These are phyloP conservation scores for Leucopternis melanops DNA, from an alignment of 2,113 vertebrate species.

Conservation along the genomic window DNA sequence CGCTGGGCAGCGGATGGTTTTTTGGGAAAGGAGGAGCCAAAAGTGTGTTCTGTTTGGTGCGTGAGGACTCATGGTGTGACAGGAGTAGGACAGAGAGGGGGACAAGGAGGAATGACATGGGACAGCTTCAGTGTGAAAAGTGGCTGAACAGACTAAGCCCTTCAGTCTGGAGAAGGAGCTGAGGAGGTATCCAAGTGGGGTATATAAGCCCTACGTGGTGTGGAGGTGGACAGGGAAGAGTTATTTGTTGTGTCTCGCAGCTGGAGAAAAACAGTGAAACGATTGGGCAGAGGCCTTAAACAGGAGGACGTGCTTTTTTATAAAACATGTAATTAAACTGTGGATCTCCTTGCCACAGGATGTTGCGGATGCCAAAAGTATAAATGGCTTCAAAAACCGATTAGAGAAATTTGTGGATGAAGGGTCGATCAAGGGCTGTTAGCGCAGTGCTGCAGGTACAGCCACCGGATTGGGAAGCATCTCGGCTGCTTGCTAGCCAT, in stretches of 20 bases:
- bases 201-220: not conserved
- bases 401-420: not conserved
- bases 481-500: not conserved
- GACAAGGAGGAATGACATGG: not conserved
- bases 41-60: not conserved
- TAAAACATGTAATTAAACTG: not conserved
- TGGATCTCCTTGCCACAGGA: not conserved
- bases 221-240: not conserved
- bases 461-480: not conserved
- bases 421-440: not conserved
- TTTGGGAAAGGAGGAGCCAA: not conserved
- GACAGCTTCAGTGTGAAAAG: not conserved
- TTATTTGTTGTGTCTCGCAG: not conserved
- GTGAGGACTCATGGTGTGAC: accelerated
- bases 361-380: not conserved
- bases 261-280: not conserved
- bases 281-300: not conserved
- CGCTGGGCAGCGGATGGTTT: accelerated
- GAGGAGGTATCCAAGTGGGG: not conserved
- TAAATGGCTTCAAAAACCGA: not conserved
- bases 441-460: not conserved
- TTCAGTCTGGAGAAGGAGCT: not conserved
- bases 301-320: not conserved
- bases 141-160: not conserved
- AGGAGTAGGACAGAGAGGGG: not conserved